Evolutionary conservation across 2,797 vertebrate species (phyloP).

Genomic region (Cottoperca gobio): DNA sequence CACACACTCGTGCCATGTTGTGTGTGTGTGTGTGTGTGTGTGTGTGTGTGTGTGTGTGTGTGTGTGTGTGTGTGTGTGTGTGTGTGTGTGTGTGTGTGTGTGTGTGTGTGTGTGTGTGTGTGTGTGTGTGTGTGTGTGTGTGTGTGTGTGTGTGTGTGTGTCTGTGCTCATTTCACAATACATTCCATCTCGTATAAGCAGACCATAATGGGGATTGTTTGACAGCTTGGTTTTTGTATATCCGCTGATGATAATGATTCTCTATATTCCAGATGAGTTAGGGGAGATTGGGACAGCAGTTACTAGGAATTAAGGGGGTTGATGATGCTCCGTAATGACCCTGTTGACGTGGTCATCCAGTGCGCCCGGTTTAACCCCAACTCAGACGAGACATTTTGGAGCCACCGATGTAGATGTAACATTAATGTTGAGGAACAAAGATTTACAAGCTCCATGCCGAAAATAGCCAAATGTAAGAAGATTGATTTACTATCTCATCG

Average conservation of each 20-base stretch:
- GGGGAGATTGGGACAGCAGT: background rate
- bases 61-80: too few species aligned
- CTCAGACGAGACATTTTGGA: background rate
- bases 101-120: too few species aligned
- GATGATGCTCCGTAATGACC: background rate
- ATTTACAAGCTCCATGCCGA: background rate
- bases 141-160: too few species aligned
- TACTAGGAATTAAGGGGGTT: background rate
- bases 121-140: too few species aligned
- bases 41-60: too few species aligned
- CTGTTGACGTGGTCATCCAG: background rate
- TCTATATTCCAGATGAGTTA: background rate
- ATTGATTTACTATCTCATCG: background rate
- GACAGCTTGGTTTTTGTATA: background rate
- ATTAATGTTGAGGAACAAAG: background rate
- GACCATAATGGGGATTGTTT: constrained; percentile 1
- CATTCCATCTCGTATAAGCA: constrained; percentile 12
- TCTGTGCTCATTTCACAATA: background rate
- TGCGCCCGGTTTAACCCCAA: background rate
- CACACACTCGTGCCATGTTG: too few species aligned
- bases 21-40: too few species aligned
- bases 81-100: too few species aligned
- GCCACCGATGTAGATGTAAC: background rate
- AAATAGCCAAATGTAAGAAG: background rate
- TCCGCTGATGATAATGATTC: background rate